phyloP scores from a whole-genome alignment of 1,140 invertebrate species.

The Aleiodes sp. region DNA sequence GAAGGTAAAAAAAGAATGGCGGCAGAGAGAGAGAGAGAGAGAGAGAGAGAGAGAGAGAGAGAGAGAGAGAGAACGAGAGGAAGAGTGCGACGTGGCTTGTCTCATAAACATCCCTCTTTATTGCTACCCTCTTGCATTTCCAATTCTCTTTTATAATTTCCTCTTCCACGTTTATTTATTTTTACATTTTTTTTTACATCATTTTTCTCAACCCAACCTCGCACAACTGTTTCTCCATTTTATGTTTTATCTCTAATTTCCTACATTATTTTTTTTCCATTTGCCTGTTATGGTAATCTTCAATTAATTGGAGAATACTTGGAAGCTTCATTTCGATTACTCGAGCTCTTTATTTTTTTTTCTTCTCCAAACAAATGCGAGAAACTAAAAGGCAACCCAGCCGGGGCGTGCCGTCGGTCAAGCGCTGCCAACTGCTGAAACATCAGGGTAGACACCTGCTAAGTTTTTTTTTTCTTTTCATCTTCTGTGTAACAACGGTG shows the following conservation, averaged over 20 bases:
- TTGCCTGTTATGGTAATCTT: neutral
- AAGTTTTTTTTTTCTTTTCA: neutral
- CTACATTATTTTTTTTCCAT: neutral
- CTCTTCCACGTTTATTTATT: constrained; percentile 50
- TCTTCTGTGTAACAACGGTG: neutral
- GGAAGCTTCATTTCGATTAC: constrained; percentile 2
- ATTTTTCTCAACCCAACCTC: neutral
- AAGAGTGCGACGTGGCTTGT: constrained; percentile 47
- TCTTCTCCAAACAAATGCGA: neutral
- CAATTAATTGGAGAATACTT: constrained; percentile 4
- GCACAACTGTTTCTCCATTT: too few species aligned
- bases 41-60: constrained; percentile 37
- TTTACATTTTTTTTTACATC: neutral
- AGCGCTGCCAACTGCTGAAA: neutral
- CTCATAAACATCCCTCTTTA: constrained; percentile 61
- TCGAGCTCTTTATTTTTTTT: neutral
- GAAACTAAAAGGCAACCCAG: neutral
- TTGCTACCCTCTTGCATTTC: constrained; percentile 54
- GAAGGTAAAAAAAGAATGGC: neutral
- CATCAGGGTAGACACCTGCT: neutral
- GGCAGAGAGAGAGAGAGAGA: neutral
- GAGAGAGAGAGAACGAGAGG: constrained; percentile 5
- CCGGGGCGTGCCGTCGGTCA: constrained; percentile 19
- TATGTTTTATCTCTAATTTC: neutral
- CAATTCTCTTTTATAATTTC: constrained; percentile 58